Evolutionary conservation across 37 sponge, comb jelly and placozoan species (phyloP), one percentile per base, ranked within the genome.

Genomic region (Bolinopsis microptera): DNA sequence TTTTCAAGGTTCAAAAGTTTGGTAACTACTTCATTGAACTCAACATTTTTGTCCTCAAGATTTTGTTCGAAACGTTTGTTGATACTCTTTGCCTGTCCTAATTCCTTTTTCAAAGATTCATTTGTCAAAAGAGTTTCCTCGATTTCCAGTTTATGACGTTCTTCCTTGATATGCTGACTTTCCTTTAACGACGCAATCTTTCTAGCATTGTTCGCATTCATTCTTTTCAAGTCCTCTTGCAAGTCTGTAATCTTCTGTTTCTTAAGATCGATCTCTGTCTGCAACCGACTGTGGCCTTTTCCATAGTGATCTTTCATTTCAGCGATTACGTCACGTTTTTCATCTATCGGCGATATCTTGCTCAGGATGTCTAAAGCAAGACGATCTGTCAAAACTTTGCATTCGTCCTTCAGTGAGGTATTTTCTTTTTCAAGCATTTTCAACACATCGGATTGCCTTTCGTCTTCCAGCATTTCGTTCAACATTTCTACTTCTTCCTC

Each of bases 21-120:
- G 3, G 90, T 86, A 5, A 86, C 90, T 0, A 86, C 90, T 27
- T 86, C 90, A 41, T 86, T 86, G 90, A 86, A 86, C 61, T 86
- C 90, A 26, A 41, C 16, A n/a, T 86, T 86, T 25, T 86, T 86
- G 24, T 34, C 35, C 0, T 86, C 90, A 18, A 86, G 34, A 25
- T 86, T 86, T 2, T 34, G 38, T 41, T 86, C 90, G 31, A 86
- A 40, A 3, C 90, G n/a, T 26, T 39, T 41, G 18, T 86, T 86
- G 0, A 86, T 0, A 13, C 36, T 38, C 30, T 86, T 86, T 28
- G 36, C 31, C 35, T 86, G 90, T 0, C 39, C 90, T 26, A 86
- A 24, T n/a, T 86, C 90, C 48, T 34, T 86, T 2, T 86, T 41
- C 31, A 33, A 34, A 27, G 90, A 86, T 24, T 86, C 90, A 23